Evolutionary conservation across 2,888 invertebrate species (phyloP).

Genomic region (Chesias legatella): DNA sequence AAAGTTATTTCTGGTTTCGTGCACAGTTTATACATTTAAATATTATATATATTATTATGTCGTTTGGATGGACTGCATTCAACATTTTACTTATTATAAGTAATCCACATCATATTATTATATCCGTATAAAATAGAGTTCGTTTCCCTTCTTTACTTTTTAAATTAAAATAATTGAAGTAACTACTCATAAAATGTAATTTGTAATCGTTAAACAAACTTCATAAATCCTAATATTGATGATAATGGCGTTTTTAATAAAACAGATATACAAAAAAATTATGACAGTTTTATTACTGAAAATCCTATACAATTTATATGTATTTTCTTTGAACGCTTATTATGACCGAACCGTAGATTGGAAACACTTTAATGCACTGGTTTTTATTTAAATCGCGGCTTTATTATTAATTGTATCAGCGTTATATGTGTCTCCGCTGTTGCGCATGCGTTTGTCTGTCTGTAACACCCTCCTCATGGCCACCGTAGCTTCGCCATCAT

Average conservation of each 20-base stretch:
- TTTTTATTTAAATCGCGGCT: constrained; percentile 45
- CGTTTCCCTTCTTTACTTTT: constrained; percentile 68
- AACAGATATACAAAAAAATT: constrained; percentile 75
- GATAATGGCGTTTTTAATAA: constrained; percentile 81
- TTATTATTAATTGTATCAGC: constrained; percentile 42
- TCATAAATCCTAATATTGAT: constrained; percentile 81
- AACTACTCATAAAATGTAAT: constrained; percentile 73
- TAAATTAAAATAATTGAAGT: constrained; percentile 68
- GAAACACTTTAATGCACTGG: constrained; percentile 30
- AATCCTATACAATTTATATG: constrained; percentile 22
- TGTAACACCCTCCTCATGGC: constrained; percentile 64
- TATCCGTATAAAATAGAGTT: constrained; percentile 52
- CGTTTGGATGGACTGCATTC: constrained; percentile 49
- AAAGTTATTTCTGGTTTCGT: constrained; percentile 23
- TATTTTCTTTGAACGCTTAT: constrained; percentile 22
- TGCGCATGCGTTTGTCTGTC: constrained; percentile 66
- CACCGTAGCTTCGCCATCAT: constrained; percentile 78
- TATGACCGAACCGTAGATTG: constrained; percentile 13
- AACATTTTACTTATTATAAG: constrained; percentile 36
- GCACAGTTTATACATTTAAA: constrained; percentile 16
- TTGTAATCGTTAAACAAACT: constrained; percentile 80
- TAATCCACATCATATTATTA: constrained; percentile 45
- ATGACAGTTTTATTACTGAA: constrained; percentile 67
- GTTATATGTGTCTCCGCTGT: constrained; percentile 44
- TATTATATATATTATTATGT: no score